These are phyloP conservation scores for Andrena marginata DNA, from an alignment of 2,888 invertebrate species.

Conservation along the genomic window DNA sequence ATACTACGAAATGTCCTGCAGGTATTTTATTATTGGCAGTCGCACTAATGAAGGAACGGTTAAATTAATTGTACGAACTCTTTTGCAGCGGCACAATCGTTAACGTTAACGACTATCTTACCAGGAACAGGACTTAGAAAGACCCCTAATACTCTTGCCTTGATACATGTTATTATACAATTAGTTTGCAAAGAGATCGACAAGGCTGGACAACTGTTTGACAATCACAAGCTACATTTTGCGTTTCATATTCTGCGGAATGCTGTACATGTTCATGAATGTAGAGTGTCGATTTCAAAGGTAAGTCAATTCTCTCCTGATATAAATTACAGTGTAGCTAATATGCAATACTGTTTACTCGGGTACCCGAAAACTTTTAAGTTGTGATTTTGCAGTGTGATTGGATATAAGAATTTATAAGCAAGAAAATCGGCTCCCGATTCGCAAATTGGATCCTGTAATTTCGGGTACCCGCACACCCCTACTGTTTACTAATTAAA, in stretches of 20 bases:
- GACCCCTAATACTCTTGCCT: constrained; percentile 85
- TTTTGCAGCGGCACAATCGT: constrained; percentile 85
- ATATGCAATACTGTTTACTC: too few relatives aligned
- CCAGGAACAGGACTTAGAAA: constrained; percentile 86
- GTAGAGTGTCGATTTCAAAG: constrained; percentile 88
- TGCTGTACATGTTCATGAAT: constrained; percentile 87
- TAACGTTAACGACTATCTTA: constrained; percentile 86
- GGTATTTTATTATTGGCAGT: constrained; percentile 84
- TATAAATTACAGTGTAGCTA: not conserved
- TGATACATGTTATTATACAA: constrained; percentile 86
- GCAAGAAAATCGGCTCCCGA: too few relatives aligned
- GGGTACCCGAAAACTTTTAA: too few relatives aligned
- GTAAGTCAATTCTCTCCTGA: constrained; percentile 81
- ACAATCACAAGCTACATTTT: constrained; percentile 84
- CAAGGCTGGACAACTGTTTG: constrained; percentile 84
- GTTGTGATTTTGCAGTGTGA: too few relatives aligned
- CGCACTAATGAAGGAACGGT: not conserved
- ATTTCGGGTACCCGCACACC: too few relatives aligned
- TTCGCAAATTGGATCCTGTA: too few relatives aligned
- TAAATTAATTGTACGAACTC: not conserved
- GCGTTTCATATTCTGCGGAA: constrained; percentile 86
- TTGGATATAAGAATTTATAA: too few relatives aligned
- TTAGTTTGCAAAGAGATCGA: constrained; percentile 86
- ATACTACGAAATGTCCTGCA: constrained; percentile 88
- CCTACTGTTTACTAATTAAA: not conserved